phyloP scores from a whole-genome alignment of 2,888 invertebrate species.

The Sacculina carcini region DNA sequence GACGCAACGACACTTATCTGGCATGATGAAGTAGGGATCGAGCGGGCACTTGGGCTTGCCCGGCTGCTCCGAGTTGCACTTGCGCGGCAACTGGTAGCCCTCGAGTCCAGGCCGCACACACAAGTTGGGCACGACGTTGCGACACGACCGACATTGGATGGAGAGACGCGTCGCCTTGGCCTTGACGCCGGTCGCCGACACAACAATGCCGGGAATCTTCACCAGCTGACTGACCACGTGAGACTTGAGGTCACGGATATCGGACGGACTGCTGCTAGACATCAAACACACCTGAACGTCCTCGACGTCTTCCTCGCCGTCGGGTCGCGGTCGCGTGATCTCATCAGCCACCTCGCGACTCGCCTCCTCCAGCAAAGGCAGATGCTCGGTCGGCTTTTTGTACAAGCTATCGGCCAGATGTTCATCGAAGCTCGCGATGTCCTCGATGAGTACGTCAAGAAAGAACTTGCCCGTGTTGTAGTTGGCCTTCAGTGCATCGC shows the following conservation, averaged over 20 bases:
- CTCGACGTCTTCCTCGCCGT: constrained; percentile 62
- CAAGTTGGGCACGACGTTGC: constrained; percentile 63
- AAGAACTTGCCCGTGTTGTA: constrained; percentile 70
- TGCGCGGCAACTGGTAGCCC: constrained; percentile 78
- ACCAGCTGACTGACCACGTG: constrained; percentile 74
- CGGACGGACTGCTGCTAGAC: constrained; percentile 54
- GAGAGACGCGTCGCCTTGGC: constrained; percentile 86
- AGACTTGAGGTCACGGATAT: constrained; percentile 68
- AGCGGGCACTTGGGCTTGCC: constrained; percentile 77
- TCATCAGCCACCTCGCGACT: constrained; percentile 91
- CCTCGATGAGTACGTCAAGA: constrained; percentile 76
- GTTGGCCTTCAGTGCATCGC: constrained; percentile 45
- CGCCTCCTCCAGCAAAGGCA: constrained; percentile 77
- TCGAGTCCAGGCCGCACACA: constrained; percentile 82
- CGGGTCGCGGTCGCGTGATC: constrained; percentile 69
- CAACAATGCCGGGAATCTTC: constrained; percentile 83
- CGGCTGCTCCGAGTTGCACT: constrained; percentile 77
- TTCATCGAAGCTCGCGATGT: constrained; percentile 80
- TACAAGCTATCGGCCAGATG: constrained; percentile 65
- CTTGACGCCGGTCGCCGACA: constrained; percentile 74
- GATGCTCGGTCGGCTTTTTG: constrained; percentile 72
- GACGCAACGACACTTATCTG: constrained; percentile 88
- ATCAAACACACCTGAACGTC: constrained; percentile 74
- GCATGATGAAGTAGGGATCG: constrained; percentile 93
- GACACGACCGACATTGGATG: constrained; percentile 82